phyloP scores from a whole-genome alignment of 2,797 vertebrate species.

The Platalea minor region DNA sequence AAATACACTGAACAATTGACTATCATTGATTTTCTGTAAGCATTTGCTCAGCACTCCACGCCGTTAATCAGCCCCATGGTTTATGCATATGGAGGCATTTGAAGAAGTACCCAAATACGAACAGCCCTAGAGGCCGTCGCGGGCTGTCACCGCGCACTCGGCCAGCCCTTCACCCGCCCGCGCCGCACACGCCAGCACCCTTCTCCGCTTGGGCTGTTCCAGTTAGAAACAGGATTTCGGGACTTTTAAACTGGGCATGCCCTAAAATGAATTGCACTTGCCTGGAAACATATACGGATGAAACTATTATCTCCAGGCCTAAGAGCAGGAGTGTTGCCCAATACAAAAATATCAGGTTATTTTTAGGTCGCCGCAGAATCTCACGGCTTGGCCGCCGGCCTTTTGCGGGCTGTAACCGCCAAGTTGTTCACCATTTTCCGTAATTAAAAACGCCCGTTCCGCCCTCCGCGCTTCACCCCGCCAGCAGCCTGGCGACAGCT shows the following conservation, averaged over 20 bases:
- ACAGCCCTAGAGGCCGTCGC: accelerated
- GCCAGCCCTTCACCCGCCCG: accelerated
- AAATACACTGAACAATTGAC: neutral
- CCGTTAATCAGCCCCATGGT: neutral
- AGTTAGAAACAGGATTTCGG: neutral
- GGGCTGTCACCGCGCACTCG: accelerated
- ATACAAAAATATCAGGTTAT: accelerated
- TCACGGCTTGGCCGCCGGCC: neutral
- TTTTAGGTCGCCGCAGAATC: neutral
- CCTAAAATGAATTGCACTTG: neutral
- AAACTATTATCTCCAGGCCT: neutral
- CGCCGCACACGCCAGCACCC: neutral
- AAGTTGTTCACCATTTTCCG: accelerated
- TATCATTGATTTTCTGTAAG: neutral
- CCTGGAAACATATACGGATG: too few species aligned
- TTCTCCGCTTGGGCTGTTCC: neutral
- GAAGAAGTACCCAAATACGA: accelerated
- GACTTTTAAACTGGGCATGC: too few species aligned
- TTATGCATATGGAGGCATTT: neutral
- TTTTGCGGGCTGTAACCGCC: neutral
- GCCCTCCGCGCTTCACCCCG: neutral
- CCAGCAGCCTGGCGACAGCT: neutral
- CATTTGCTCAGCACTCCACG: neutral
- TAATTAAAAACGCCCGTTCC: neutral
- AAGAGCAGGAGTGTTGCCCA: too few species aligned